Evolutionary conservation across 2,797 vertebrate species (phyloP).

Genomic region (Neosilurus mollespiculum): DNA sequence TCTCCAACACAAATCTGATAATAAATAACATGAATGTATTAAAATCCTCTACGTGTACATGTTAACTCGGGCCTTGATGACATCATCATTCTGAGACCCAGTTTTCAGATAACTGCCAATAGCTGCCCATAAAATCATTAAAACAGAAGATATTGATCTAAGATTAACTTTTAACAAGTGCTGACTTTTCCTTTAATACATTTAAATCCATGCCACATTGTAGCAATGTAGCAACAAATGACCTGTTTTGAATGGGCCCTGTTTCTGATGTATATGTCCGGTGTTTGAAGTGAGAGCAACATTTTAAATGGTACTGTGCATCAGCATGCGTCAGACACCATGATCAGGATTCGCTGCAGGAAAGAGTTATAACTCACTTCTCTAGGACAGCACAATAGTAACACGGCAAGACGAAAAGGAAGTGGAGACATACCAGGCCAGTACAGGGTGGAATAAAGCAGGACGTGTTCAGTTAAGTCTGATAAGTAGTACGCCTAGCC

Average conservation of each 20-base stretch:
- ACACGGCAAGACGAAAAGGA: not conserved
- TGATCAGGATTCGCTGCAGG: not conserved
- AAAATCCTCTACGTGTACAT: too few relatives aligned
- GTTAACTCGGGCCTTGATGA: too few relatives aligned
- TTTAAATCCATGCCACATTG: not conserved
- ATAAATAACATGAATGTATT: too few relatives aligned
- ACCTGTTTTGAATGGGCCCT: not conserved
- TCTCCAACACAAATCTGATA: too few relatives aligned
- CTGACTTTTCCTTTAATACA: too few relatives aligned
- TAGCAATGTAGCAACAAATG: not conserved
- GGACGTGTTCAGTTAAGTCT: not conserved
- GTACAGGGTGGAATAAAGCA: not conserved
- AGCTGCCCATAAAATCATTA: too few relatives aligned
- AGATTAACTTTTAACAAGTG: too few relatives aligned
- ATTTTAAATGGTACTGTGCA: too few relatives aligned
- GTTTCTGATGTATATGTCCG: not conserved
- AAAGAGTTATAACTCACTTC: not conserved
- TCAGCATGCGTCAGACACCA: too few relatives aligned
- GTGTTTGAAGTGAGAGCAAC: not conserved
- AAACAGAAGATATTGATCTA: too few relatives aligned
- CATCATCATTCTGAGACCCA: too few relatives aligned
- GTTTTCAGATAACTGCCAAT: too few relatives aligned
- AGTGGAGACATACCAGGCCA: not conserved
- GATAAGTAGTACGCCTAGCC: not conserved
- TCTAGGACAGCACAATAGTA: not conserved